Base-by-base conservation (phyloP, 2,888 invertebrate species). In the Sepioteuthis lessoniana region DNA sequence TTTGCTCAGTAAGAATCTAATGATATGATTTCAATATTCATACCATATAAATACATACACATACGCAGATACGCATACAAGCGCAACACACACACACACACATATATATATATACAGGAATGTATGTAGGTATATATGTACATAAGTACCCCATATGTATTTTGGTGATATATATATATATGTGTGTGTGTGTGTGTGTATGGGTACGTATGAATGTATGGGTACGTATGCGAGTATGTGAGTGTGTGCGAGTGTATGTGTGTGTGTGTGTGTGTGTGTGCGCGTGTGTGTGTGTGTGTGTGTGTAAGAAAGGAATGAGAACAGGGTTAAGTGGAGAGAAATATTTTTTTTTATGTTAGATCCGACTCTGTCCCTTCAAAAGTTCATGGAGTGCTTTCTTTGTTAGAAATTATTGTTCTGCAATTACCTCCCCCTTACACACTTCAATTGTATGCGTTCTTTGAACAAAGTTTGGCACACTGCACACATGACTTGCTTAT, bases 391-490 rank as follows among this genome's bases (percentile, higher is more conserved):
- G 76, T 76, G n/a, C 76, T 76, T 76, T 76, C 76, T 76, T 76
- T 76, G 76, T 76, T 35, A n/a, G n/a, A 76, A 76, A 76, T 76
- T 76, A 76, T 76, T 76, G 76, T 76, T 76, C 76, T n/a, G 76
- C 35, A 76, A 76, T 76, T 76, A 76, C 13, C n/a, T 16, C 76
- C 76, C n/a, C 25, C 76, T n/a, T 35, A 31, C 50, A 50, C 25
- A 25, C 5, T 76, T n/a, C 76, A 35, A 76, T 76, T 76, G 25
- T 35, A n/a, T 16, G 76, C 76, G 76, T 76, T 76, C 76, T 76
- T 76, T 76, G 76, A 76, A 76, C 76, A 76, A 76, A 76, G 76
- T 76, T n/a, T 76, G 76, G 76, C 76, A 76, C n/a, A 76, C 76
- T 76, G 76, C 76, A 76, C 76, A 76, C 76, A 76, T 76, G 76